Evolutionary conservation across 2,113 vertebrate genomes (phyloP), one percentile per base, ranked within the genome.

Genomic region (Anguilla rostrata): DNA sequence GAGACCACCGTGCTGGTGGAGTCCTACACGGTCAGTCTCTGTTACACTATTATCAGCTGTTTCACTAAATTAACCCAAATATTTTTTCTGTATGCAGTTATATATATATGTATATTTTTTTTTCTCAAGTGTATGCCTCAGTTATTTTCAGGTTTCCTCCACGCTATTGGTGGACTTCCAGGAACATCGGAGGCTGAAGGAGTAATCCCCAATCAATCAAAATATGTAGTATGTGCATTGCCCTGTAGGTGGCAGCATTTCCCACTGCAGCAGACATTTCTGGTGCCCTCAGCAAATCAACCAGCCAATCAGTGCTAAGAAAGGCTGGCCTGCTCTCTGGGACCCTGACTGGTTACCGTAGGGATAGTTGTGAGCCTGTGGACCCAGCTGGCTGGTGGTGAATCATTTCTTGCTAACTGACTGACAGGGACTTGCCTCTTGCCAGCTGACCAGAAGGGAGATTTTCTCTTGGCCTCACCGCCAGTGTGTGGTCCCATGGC

Each of bases 1-100:
- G 97, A 97, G 93, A 98, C 97, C 71, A 98, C 97, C 12, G 97
- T 97, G 81, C 93, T 98, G 86, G 97, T 98, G 57, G 97, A 98
- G 87, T 98, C 97, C 78, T 98, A 98, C 89, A 97, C 96, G 11
- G 97, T 98, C 86, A 95, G 96, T 95, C 80, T 90, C n/a, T n/a
- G n/a, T n/a, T n/a, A n/a, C n/a, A n/a, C n/a, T n/a, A n/a, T n/a
- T n/a, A n/a, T n/a, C n/a, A 12, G 20, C 18, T 12, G 8, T 7
- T 60, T 8, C 12, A 60, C 56, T 60, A 60, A 16, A 60, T 60
- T 20, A 60, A 60, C 12, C 4, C 12, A 3, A 60, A 7, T 60
- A 12, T 60, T 60, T 12, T 20, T 60, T 16, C 56, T 60, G 15
- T 43, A 43, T 7, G 7, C 43, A 43, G 43, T 43, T 43, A 3